These are phyloP conservation scores for Cephus rjabovi DNA, from an alignment of 2,888 invertebrate species.

Conservation along the genomic window DNA sequence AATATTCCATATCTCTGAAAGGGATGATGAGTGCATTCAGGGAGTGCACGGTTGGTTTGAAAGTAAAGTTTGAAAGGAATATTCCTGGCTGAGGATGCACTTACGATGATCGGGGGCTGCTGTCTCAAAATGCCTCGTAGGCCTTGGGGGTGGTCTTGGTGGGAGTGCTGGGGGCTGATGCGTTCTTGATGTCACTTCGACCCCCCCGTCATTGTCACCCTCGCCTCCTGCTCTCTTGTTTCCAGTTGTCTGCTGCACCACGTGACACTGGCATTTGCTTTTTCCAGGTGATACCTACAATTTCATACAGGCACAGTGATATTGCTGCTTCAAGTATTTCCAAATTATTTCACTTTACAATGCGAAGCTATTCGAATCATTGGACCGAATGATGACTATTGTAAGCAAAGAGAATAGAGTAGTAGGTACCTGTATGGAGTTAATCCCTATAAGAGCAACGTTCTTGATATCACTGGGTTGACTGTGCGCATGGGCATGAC, in stretches of 20 bases:
- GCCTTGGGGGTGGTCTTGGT: constrained; percentile 61
- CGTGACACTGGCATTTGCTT: constrained; percentile 62
- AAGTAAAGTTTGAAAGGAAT: background rate
- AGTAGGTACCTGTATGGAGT: constrained; percentile 51
- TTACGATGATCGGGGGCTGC: constrained; percentile 55
- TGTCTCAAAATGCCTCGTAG: constrained; percentile 58
- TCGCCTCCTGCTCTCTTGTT: constrained; percentile 42
- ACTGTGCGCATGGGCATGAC: constrained; percentile 20
- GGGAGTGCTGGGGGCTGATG: constrained; percentile 63
- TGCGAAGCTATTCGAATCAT: background rate
- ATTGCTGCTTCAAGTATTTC: background rate
- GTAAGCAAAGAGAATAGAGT: background rate
- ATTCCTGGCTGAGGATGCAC: constrained; percentile 22
- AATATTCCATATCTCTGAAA: background rate
- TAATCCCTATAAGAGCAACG: constrained; percentile 48
- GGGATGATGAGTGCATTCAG: background rate
- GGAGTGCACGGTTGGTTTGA: background rate
- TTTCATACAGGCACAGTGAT: background rate
- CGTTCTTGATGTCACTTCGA: constrained; percentile 54
- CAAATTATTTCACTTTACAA: background rate
- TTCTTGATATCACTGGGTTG: constrained; percentile 48
- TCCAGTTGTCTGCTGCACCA: constrained; percentile 49
- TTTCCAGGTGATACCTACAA: constrained; percentile 42
- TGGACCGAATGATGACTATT: background rate
- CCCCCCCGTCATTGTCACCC: constrained; percentile 51